Evolutionary conservation across 2,113 vertebrate genomes (phyloP), one percentile per base, ranked within the genome.

Genomic region (Callorhinus ursinus): DNA sequence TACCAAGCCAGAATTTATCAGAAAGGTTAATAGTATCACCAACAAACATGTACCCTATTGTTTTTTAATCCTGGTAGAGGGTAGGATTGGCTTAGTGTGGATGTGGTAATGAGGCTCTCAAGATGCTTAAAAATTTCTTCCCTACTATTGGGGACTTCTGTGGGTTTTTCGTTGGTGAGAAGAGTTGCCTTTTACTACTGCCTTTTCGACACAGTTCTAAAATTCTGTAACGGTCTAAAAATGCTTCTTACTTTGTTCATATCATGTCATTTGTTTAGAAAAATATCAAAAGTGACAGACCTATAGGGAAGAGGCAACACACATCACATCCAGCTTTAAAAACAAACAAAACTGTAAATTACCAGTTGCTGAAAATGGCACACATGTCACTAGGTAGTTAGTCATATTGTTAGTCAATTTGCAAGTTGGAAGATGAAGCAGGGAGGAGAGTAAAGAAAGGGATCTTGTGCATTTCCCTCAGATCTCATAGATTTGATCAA

Each of bases 201-300:
- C 46, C 31, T 88, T 95, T 94, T 67, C n/a, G 90, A 39, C 51
- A 59, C 8, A 91, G 6, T 87, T 87, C 69, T 90, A 36, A 63
- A 76, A 55, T 84, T 92, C n/a, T 88, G n/a, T 79, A 88, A 77
- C 59, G 81, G 42, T 88, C 51, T 85, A 77, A 80, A 85, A 65
- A 21, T 82, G 11, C 6, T 84, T 63, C 31, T 59, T 74, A 77
- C 19, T 19, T 76, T 81, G 7, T 71, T 88, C 2, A 0, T 95
- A n/a, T 92, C n/a, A 31, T 97, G 42, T 55, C 82, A 88, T 94
- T 92, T 97, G 65, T 74, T 87, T 88, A 59, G 89, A 95, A 65
- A 92, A 77, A 46, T 57, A 85, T 36, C 7, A 72, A 72, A 96
- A 80, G 31, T 89, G 95, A 92, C 84, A 94, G 76, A 79, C n/a